Conservation (phyloP, 2,113 vertebrate species). For the Gallinago paraguaiae region DNA sequence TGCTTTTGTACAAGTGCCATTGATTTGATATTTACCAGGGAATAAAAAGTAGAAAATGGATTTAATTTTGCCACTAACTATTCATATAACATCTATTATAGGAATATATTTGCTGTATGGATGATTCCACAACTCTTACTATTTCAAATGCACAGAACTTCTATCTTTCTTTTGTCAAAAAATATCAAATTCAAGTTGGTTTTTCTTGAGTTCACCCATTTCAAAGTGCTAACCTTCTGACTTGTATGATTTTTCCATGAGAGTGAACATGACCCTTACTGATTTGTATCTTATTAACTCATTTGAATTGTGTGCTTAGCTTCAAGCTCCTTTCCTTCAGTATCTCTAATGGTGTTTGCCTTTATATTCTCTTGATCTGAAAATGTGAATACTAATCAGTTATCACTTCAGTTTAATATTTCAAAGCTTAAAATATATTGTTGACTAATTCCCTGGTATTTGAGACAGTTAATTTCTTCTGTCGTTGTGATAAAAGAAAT, state of each 20-base stretch:
- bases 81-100: rapidly evolving
- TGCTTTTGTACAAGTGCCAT: neutral
- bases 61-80: neutral
- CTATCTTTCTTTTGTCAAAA: neutral
- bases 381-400: neutral
- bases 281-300: neutral
- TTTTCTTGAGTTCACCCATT: neutral
- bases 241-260: neutral
- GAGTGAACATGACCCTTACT: neutral
- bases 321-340: neutral
- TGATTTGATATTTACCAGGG: neutral
- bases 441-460: neutral
- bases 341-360: neutral
- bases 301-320: neutral
- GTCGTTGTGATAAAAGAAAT: neutral
- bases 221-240: neutral
- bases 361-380: neutral
- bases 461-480: neutral
- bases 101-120: neutral
- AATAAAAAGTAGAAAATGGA: neutral
- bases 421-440: neutral
- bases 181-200: neutral
- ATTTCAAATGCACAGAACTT: neutral
- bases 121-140: neutral
- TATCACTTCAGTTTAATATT: neutral